Base-by-base conservation (phyloP, 2,797 vertebrate genomes). In the Enteromius afrohamiltoni region DNA sequence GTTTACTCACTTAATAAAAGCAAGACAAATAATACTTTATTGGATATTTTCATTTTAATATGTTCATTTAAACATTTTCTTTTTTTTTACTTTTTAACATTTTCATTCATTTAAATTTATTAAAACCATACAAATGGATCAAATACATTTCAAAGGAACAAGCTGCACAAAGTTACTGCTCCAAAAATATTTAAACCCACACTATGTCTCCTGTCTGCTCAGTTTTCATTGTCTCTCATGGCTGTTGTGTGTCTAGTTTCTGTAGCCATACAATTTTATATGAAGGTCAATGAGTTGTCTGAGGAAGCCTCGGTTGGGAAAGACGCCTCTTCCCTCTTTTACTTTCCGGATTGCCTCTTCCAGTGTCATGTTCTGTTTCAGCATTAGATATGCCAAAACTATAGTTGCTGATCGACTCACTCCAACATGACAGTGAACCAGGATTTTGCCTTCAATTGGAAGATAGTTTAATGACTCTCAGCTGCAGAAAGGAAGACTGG, bases 351-450 rank as follows among this genome's bases (percentile, higher is more conserved):
- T 96, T 69, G 97, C 97, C 88, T 99, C 96, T 55, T 98, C 96
- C 0, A 98, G 94, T 86, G 93, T 96, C 91, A 98, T 93, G 87
- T 91, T 92, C 85, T 98, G 96, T 87, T 95, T 96, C 89, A 99
- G 94, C 97, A 99, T 98, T 91, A 98, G 93, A 92, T 98, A 98
- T 80, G 97, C 97, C 86, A 98, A 93, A 79, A 98, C 97, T 90
- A 98, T 88, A 16, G 97, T 97, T 89, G 97, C 96, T 0, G 98
- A 99, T 34, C 97, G 95, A 90, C 97, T 99, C 86, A 99, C 96
- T 64, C 97, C 97, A 0, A 98, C 96, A 0, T 97, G 96, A 26
- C 97, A 98, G 87, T 99, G 97, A 53, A 98, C 97, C 79, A 98
- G 91, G 86, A 98, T 96, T 90, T 92, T 96, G 47, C 97, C 97